Evolutionary conservation across 2,888 invertebrate species (phyloP).

Genomic region (Pheosia gnoma): DNA sequence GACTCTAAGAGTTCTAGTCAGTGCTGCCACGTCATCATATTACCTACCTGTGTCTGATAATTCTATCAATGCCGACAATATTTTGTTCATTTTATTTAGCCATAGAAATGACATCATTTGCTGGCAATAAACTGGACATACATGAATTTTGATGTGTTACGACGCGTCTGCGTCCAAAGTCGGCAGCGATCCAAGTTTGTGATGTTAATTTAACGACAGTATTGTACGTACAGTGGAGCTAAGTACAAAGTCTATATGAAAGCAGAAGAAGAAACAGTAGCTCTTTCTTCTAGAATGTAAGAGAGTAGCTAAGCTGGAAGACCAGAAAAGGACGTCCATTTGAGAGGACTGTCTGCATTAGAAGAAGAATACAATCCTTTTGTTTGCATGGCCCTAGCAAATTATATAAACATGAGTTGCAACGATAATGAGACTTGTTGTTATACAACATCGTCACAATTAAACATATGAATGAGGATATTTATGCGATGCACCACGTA

Average conservation of each 20-base stretch:
- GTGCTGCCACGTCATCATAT: too few species aligned
- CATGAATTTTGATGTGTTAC: neutral
- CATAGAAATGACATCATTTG: neutral
- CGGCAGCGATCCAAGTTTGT: neutral
- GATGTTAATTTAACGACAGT: neutral
- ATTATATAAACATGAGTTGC: neutral
- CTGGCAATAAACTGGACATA: neutral
- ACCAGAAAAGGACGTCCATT: too few species aligned
- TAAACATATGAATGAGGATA: slow-evolving; percentile 1
- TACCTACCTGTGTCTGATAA: too few species aligned
- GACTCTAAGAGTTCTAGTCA: too few species aligned
- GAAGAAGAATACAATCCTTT: too few species aligned
- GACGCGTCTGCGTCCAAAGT: neutral
- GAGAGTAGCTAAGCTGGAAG: too few species aligned
- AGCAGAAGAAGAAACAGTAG: too few species aligned
- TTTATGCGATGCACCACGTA: neutral
- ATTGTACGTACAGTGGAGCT: neutral
- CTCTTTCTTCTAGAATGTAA: too few species aligned
- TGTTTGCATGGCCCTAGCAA: neutral
- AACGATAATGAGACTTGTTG: neutral
- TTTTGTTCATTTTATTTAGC: neutral
- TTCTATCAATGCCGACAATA: too few species aligned
- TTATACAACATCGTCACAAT: neutral
- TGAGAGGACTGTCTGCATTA: too few species aligned
- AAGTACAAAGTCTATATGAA: too few species aligned